Percentiles rank a stretch among this genome's conserved stretches.
Evolutionary conservation across 1,140 invertebrate genomes (phyloP).

Genomic region (Dufourea novaeangliae): DNA sequence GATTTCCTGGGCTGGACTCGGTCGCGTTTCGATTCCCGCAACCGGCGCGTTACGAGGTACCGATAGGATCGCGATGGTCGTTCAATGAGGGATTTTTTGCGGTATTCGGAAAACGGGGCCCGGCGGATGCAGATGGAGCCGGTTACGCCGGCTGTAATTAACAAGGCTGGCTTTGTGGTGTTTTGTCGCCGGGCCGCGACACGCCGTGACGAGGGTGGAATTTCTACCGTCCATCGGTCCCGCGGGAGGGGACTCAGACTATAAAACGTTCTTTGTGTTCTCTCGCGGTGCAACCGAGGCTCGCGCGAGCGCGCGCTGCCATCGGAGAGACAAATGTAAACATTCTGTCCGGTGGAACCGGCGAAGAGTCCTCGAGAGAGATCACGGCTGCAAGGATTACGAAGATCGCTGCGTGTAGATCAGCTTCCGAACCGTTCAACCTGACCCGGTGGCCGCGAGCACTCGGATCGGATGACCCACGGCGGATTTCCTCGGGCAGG

Average conservation of each 20-base stretch:
- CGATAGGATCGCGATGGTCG: slow-evolving; percentile 55
- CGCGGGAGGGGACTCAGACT: slow-evolving; percentile 73
- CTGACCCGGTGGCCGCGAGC: slow-evolving; percentile 1
- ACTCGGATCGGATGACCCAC: slow-evolving; percentile 4
- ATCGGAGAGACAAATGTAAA: slow-evolving; percentile 80
- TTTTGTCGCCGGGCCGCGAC: slow-evolving; percentile 78
- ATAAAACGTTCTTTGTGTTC: slow-evolving; percentile 81
- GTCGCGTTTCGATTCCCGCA: background rate
- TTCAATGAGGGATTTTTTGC: slow-evolving; percentile 43
- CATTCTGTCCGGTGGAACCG: slow-evolving; percentile 69
- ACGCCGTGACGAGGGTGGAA: slow-evolving; percentile 75
- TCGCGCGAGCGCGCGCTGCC: slow-evolving; percentile 31
- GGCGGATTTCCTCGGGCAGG: background rate
- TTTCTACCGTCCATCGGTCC: slow-evolving; percentile 65
- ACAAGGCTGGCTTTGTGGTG: slow-evolving; percentile 79
- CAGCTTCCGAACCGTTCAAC: slow-evolving; percentile 9
- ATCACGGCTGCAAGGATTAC: slow-evolving; percentile 58
- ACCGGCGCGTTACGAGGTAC: background rate
- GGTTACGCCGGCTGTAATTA: slow-evolving; percentile 74
- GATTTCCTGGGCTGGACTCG: background rate
- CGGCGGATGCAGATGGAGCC: slow-evolving; percentile 65
- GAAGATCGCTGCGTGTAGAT: slow-evolving; percentile 22
- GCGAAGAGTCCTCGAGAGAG: slow-evolving; percentile 67
- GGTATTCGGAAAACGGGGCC: slow-evolving; percentile 55
- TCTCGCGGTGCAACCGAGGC: slow-evolving; percentile 44